Base-by-base conservation (phyloP, 2,797 vertebrate species). In the Poecilia wingei region DNA sequence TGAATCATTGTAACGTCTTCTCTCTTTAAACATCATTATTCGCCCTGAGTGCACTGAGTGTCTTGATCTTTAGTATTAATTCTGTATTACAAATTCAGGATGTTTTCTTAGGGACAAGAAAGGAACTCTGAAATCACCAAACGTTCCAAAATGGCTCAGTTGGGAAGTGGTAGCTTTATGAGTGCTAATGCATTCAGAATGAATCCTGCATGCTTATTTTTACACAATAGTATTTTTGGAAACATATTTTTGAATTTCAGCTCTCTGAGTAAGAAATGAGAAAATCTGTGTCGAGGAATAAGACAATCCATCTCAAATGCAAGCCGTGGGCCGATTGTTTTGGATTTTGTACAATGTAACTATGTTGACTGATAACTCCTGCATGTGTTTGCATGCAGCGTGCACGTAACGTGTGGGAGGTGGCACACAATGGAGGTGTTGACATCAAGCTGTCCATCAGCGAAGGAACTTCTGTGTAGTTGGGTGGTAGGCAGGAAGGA, bases 381-480 rank as follows among this genome's bases (percentile, higher is more conserved):
- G 45, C 82, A 0, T 90, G 89, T 89, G 74, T 79, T 80, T 83
- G 81, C 87, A 83, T 80, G 91, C 84, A 76, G 47, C 6, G 33
- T 22, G 33, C 61, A 20, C 1, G 9, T 68, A 41, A 36, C 31
- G 9, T 68, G 18, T 41, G 18, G 20, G 36, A 41, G 64, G 36
- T 25, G 20, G 18, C 36, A 81, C 49, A 76, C 70, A 86, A 92
- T 85, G 74, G 66, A 78, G 43, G 78, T 86, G 84, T 87, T 87
- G 90, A 91, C 88, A 83, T 81, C 18, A 78, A 81, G 86, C 77
- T 87, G 78, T 84, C 77, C 49, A 49, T 66, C 77, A 31, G 41
- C 3, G 72, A 55, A 73, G 13, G 69, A 16, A 57, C 20, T 75
- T 51, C 31, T 6, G n/a, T 0, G 75, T 49, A 43, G 49, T 55